These are phyloP conservation scores for Mandrillus leucophaeus DNA, from an alignment of 2,113 vertebrate species.

Conservation along the genomic window DNA sequence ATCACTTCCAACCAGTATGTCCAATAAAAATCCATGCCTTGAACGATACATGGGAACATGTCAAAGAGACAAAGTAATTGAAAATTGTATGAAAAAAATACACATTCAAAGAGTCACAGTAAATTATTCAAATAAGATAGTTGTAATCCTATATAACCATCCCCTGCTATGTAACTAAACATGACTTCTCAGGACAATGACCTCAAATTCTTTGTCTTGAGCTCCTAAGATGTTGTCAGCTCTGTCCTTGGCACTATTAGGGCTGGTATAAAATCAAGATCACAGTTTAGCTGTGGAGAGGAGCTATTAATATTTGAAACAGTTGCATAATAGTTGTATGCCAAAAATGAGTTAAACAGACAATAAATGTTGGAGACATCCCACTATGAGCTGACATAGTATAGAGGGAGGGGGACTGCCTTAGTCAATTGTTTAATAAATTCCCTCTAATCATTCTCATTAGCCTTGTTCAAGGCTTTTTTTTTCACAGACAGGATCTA, in stretches of 20 bases:
- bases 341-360: neutral
- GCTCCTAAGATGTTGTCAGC: neutral
- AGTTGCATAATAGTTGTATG: neutral
- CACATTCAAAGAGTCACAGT: neutral
- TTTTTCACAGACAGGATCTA: slow-evolving; percentile 20
- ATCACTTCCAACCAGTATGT: neutral
- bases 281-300: neutral
- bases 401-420: neutral
- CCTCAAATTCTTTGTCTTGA: neutral
- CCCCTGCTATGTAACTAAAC: neutral
- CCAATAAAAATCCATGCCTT: neutral
- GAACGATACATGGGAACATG: neutral
- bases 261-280: neutral
- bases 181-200: neutral
- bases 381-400: neutral
- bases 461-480: neutral
- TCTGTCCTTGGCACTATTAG: neutral
- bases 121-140: neutral
- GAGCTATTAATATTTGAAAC: neutral
- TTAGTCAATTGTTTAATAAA: slow-evolving; percentile 29
- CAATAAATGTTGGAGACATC: neutral
- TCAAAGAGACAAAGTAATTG: neutral
- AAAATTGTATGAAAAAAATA: neutral
- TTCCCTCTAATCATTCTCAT: slow-evolving; percentile 33
- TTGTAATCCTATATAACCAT: neutral